Percentiles rank a stretch among this genome's conserved stretches.
Evolutionary conservation across 1,140 invertebrate species (phyloP).

Genomic region (Euschistus heros): DNA sequence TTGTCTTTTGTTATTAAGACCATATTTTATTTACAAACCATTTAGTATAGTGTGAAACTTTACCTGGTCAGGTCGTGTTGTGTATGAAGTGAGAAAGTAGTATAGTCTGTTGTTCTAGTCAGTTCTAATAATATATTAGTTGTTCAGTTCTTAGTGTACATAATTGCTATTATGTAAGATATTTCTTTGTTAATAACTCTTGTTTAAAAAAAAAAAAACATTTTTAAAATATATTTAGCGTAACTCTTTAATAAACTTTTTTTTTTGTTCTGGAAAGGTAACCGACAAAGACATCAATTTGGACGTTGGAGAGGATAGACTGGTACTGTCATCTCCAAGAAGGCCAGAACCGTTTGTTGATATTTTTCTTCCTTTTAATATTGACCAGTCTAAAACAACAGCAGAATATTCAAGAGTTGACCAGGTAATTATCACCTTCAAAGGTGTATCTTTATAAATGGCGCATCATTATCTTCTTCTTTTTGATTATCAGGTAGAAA

Average conservation of each 20-base stretch:
- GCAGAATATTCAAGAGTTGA: not conserved
- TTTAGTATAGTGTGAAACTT: too few species aligned
- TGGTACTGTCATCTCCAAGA: constrained; percentile 35
- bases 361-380: constrained; percentile 8
- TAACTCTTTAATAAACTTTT: constrained; percentile 22
- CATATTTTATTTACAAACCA: too few species aligned
- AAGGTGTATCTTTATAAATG: not conserved
- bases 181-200: not conserved
- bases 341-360: constrained; percentile 2
- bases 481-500: not conserved
- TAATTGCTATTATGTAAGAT: constrained; percentile 13
- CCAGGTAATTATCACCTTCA: not conserved
- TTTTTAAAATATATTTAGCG: too few species aligned
- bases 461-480: not conserved
- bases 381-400: not conserved
- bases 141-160: constrained; percentile 15
- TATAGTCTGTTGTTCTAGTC: too few species aligned
- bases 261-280: constrained; percentile 40
- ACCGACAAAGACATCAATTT: constrained; percentile 47
- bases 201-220: too few species aligned
- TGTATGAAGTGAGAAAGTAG: too few species aligned
- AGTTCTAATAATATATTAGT: not conserved
- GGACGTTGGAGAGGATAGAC: constrained; percentile 58
- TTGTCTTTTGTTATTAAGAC: too few species aligned
- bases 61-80: too few species aligned